Evolutionary conservation across 2,888 invertebrate genomes (phyloP).

Genomic region (Aricia artaxerxes): DNA sequence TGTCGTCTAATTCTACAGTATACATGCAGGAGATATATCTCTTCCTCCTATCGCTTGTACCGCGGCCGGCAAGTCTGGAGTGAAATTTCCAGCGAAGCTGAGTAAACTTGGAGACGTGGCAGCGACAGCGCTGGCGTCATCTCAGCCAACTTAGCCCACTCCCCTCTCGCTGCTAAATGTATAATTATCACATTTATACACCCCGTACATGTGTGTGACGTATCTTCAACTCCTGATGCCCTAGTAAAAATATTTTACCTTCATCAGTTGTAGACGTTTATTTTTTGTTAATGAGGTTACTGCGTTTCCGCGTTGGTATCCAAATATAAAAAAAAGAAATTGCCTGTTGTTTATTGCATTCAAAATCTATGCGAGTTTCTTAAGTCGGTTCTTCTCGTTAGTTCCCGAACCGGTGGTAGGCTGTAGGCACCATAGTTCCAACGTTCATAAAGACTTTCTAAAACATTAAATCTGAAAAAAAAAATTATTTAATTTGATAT

Average conservation of each 20-base stretch:
- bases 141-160: constrained; percentile 59
- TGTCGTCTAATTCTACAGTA: too few relatives aligned
- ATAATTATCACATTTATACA: constrained; percentile 1
- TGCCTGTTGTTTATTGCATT: background rate
- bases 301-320: too few relatives aligned
- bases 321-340: too few relatives aligned
- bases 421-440: too few relatives aligned
- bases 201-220: background rate
- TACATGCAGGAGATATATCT: background rate
- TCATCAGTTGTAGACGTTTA: too few relatives aligned
- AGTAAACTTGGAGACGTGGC: constrained; percentile 76
- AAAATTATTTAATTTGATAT: too few relatives aligned
- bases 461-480: too few relatives aligned
- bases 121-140: constrained; percentile 74
- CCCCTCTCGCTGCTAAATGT: constrained; percentile 14
- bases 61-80: constrained; percentile 64
- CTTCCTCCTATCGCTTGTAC: constrained; percentile 46
- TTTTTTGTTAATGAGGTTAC: too few relatives aligned
- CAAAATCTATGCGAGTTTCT: too few relatives aligned
- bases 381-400: too few relatives aligned
- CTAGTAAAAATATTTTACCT: background rate
- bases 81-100: constrained; percentile 73
- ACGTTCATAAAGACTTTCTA: too few relatives aligned
- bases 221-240: background rate
- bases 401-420: too few relatives aligned